Evolutionary conservation across 2,797 vertebrate genomes (phyloP), one percentile per base, ranked within the genome.

Genomic region (Lithobates pipiens): DNA sequence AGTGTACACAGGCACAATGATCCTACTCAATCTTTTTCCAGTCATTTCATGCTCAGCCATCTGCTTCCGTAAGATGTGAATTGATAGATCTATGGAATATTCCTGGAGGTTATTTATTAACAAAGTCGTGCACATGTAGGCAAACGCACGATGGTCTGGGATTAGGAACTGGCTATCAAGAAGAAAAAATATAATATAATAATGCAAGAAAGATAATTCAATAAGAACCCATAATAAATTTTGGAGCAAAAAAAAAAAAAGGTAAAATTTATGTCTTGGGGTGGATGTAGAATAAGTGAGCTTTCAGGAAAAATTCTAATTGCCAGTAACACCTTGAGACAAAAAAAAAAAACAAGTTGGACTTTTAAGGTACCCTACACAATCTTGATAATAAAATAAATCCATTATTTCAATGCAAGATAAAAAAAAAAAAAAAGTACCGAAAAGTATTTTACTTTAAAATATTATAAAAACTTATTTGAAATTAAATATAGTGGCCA

Each of bases 1-100:
- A 32, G 76, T 83, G 81, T 79, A 82, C 81, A 79, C 76, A 83
- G 27, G 50, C 81, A 79, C 86, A 87, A 84, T 87, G 86, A 87
- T 87, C 61, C 81, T 71, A 87, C 76, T 87, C 81, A 87, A 87
- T 87, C 86, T 87, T 71, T 83, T 84, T 87, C 76, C 77, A 75
- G 85, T 83, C 75, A 36, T 69, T 79, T 75, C 57, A 82, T 79
- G 50, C 42, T 83, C 50, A 78, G 86, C 86, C 86, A 87, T 87
- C 86, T 87, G 86, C 76, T 84, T 83, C 76, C 73, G 34, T 71
- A 63, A 80, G 80, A 69, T 61, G 80, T 68, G 76, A 46, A 84
- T 76, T 80, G 63, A 80, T 82, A 87, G 67, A 65, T 74, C 68
- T 61, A 83, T 78, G 85, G 50, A 77, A 73, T 86, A 86, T 74